These are phyloP conservation scores for Pipistrellus pipistrellus DNA, from an alignment of 2,797 vertebrate genomes.

Conservation along the genomic window DNA sequence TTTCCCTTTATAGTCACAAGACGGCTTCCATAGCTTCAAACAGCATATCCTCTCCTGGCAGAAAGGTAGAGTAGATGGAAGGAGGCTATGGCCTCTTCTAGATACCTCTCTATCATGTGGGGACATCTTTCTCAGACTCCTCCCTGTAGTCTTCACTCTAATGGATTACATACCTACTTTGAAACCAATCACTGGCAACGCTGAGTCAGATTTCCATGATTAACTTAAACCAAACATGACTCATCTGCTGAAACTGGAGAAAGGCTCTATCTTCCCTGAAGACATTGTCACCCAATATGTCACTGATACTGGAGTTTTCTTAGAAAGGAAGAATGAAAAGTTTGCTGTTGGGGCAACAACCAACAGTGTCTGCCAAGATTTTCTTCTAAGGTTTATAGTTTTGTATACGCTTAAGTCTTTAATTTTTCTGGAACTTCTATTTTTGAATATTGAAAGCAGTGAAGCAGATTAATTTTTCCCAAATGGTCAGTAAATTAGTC, in stretches of 20 bases:
- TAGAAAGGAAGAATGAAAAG: not conserved
- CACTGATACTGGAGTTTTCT: not conserved
- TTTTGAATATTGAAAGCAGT: slow-evolving; percentile 54
- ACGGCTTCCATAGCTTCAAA: not conserved
- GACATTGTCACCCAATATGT: not conserved
- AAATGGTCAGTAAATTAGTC: not conserved
- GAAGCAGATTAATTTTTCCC: not conserved
- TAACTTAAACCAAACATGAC: not conserved
- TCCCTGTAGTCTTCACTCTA: not conserved
- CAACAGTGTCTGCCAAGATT: not conserved
- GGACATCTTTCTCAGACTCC: slow-evolving; percentile 2
- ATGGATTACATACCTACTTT: not conserved
- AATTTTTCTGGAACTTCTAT: not conserved
- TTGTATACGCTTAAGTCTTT: not conserved
- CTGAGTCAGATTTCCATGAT: not conserved
- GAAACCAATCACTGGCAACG: not conserved
- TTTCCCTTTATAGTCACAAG: not conserved
- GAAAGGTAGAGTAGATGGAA: not conserved
- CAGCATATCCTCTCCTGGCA: not conserved
- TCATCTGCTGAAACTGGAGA: not conserved
- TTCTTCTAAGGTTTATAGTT: slow-evolving; percentile 16
- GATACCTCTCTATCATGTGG: not conserved
- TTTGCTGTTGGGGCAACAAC: not conserved
- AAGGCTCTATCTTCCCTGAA: not conserved
- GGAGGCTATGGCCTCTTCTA: not conserved